Evolutionary conservation across 1,140 invertebrate genomes (phyloP).

Genomic region (Pristionchus pacificus): DNA sequence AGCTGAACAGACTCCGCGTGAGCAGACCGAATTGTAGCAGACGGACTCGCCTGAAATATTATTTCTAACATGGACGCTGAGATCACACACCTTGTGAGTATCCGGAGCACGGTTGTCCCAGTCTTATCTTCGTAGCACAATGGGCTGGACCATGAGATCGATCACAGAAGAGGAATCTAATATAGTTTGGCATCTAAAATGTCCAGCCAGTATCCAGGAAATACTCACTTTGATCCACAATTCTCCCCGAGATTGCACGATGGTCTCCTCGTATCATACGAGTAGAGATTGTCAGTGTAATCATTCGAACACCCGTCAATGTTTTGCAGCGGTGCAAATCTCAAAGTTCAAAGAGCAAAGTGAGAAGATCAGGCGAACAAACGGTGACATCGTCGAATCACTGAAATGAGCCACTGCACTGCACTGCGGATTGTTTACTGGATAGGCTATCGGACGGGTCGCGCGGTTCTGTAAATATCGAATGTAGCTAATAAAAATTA

Average conservation of each 20-base stretch:
- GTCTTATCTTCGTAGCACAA: constrained; percentile 31
- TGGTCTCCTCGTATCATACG: constrained; percentile 15
- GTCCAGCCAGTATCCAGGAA: not conserved
- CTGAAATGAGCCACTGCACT: too few relatives aligned
- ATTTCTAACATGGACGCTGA: not conserved
- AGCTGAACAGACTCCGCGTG: constrained; percentile 17
- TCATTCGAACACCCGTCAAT: not conserved
- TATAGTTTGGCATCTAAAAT: not conserved
- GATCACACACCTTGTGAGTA: constrained; percentile 1
- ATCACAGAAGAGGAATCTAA: constrained; percentile 38
- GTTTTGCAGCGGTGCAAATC: not conserved
- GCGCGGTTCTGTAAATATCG: too few relatives aligned
- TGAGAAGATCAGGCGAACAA: too few relatives aligned
- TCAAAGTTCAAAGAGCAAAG: too few relatives aligned
- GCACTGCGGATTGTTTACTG: too few relatives aligned
- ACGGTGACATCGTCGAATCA: too few relatives aligned
- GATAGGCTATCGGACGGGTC: too few relatives aligned
- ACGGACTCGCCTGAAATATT: constrained; percentile 17
- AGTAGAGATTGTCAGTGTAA: constrained; percentile 29
- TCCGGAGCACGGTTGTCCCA: constrained; percentile 10
- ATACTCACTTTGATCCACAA: constrained; percentile 21
- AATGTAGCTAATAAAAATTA: too few relatives aligned
- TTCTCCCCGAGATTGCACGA: constrained; percentile 3
- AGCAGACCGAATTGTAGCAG: constrained; percentile 30
- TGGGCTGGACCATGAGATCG: constrained; percentile 27